These are phyloP conservation scores for Bombyx mandarina DNA, from an alignment of 1,140 invertebrate genomes.

Conservation along the genomic window DNA sequence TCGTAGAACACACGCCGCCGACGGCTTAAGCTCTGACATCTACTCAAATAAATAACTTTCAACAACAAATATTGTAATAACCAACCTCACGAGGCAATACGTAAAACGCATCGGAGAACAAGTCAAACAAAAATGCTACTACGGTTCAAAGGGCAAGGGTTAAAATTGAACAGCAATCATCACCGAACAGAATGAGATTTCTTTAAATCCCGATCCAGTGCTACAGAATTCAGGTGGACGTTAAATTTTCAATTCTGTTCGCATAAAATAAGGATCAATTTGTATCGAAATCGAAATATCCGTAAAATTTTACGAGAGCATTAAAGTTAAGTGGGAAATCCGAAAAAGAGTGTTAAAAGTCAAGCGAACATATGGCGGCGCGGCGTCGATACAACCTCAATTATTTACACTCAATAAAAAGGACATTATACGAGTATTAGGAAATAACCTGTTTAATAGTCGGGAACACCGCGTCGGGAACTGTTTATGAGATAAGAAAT, in stretches of 20 bases:
- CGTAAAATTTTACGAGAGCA: conserved; percentile 60
- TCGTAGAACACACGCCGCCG: conserved; percentile 27
- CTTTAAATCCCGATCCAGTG: conserved; percentile 39
- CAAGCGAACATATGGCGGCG: conserved; percentile 49
- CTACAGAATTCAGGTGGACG: conserved; percentile 30
- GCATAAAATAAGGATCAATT: conserved; percentile 28
- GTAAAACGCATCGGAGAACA: conserved; percentile 17
- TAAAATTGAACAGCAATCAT: conserved; percentile 23
- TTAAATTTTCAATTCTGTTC: conserved; percentile 28
- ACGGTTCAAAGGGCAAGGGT: conserved; percentile 19
- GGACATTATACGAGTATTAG: conserved; percentile 62
- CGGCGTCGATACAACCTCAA: conserved; percentile 59
- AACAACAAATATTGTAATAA: conserved; percentile 65
- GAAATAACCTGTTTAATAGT: conserved; percentile 46
- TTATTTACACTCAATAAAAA: conserved; percentile 70
- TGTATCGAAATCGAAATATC: conserved; percentile 18
- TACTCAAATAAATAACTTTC: conserved; percentile 56
- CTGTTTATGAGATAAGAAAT: conserved; percentile 31
- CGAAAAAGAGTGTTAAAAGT: conserved; percentile 60
- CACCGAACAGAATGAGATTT: conserved; percentile 29
- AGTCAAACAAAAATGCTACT: conserved; percentile 29
- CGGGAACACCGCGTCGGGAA: conserved; percentile 11
- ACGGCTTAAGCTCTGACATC: conserved; percentile 33
- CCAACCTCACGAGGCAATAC: conserved; percentile 25
- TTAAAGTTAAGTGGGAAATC: conserved; percentile 68